phyloP scores from a whole-genome alignment of 2,113 vertebrate species.

The Microcebus ravelobensis region DNA sequence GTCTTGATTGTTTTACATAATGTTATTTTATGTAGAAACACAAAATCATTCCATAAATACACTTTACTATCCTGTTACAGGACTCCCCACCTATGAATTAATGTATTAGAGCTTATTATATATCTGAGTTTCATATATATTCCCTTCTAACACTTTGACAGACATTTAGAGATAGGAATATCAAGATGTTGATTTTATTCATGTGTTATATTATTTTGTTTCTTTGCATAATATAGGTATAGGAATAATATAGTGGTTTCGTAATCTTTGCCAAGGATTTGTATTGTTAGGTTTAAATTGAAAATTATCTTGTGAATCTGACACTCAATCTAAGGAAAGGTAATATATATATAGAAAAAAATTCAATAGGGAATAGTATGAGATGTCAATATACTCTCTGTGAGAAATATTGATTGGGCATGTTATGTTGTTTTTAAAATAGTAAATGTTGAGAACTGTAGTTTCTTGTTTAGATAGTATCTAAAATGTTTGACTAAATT shows the following conservation, averaged over 20 bases:
- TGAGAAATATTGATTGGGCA: not conserved
- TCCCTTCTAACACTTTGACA: not conserved
- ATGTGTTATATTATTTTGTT: not conserved
- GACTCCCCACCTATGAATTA: not conserved
- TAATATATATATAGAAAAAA: not conserved
- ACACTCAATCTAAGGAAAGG: not conserved
- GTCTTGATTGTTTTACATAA: not conserved
- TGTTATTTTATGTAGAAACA: conserved; percentile 4
- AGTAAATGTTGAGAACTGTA: not conserved
- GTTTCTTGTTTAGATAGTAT: conserved; percentile 21
- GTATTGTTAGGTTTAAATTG: not conserved
- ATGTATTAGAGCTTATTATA: conserved; percentile 16
- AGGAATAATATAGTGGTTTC: not conserved
- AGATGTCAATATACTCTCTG: not conserved
- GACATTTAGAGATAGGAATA: not conserved
- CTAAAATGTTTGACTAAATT: conserved; percentile 13
- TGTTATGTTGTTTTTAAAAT: conserved; percentile 24
- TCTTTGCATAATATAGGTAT: not conserved
- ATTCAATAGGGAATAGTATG: not conserved
- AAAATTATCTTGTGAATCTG: not conserved
- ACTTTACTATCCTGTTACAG: not conserved
- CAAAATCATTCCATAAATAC: not conserved
- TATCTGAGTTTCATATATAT: conserved; percentile 12
- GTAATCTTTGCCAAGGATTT: not conserved
- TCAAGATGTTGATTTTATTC: not conserved